These are phyloP conservation scores for Chrysodeixis includens DNA, from an alignment of 2,888 invertebrate genomes.

Conservation along the genomic window DNA sequence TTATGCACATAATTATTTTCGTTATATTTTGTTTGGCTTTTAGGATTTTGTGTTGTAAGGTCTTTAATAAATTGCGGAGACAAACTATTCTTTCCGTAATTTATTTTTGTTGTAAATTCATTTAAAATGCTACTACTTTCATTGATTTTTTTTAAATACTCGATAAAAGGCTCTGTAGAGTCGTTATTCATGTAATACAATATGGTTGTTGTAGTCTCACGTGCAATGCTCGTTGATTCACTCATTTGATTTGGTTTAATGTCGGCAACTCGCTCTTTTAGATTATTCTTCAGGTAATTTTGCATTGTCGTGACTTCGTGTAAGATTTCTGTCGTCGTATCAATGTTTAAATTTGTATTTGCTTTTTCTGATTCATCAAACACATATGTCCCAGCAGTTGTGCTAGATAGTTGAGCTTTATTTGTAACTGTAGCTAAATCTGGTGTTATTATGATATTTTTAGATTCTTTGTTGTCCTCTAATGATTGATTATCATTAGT, in stretches of 20 bases:
- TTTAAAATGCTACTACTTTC: not conserved
- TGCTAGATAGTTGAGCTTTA: not conserved
- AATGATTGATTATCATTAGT: not conserved
- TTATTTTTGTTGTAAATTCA: not conserved
- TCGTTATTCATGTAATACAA: not conserved
- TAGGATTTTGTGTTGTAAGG: not conserved
- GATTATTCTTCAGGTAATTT: not conserved
- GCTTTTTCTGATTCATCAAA: not conserved
- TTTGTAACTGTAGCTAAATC: not conserved
- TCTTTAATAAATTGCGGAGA: not conserved
- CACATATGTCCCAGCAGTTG: not conserved
- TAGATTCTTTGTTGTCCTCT: not conserved
- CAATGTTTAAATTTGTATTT: not conserved
- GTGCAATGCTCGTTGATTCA: not conserved
- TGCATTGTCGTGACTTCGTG: not conserved
- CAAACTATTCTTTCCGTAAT: not conserved
- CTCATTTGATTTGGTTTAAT: not conserved
- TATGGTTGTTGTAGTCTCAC: not conserved
- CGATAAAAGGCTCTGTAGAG: not conserved
- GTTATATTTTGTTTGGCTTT: not conserved
- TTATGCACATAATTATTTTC: not conserved
- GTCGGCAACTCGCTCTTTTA: not conserved
- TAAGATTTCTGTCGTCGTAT: not conserved
- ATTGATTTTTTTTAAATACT: not conserved
- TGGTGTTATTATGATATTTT: not conserved